Evolutionary conservation across 1,140 invertebrate genomes (phyloP).

Genomic region (Agrilus planipennis): DNA sequence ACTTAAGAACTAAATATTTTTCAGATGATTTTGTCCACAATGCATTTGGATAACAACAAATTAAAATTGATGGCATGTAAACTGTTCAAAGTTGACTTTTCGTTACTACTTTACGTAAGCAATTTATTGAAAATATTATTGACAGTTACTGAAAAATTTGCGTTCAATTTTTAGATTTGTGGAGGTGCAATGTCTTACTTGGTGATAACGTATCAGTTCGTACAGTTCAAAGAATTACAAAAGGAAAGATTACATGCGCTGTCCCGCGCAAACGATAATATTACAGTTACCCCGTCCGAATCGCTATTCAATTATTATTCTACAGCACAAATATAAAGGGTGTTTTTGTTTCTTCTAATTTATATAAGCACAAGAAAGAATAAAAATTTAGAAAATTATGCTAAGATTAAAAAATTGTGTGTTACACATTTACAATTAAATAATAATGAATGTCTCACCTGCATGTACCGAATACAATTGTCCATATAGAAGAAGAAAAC

Average conservation of each 20-base stretch:
- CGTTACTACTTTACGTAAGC: conserved; percentile 13
- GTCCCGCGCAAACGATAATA: not conserved
- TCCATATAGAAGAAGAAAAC: not conserved
- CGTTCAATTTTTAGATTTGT: conserved; percentile 11
- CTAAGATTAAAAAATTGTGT: too few species aligned
- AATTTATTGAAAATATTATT: not conserved
- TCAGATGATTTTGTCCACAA: conserved; percentile 9
- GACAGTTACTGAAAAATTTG: not conserved
- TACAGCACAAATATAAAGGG: not conserved
- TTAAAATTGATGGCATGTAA: conserved; percentile 14
- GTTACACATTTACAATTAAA: too few species aligned
- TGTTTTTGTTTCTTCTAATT: not conserved
- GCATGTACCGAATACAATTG: not conserved
- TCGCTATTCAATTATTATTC: not conserved
- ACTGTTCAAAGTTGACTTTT: conserved; percentile 12
- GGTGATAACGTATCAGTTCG: conserved; percentile 14
- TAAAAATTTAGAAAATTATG: too few species aligned
- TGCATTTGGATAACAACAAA: conserved; percentile 14
- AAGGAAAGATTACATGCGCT: not conserved
- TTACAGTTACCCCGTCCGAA: not conserved
- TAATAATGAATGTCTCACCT: too few species aligned
- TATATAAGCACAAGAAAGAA: too few species aligned
- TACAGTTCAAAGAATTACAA: not conserved
- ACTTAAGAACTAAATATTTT: too few species aligned
- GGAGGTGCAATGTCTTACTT: conserved; percentile 11